phyloP scores from a whole-genome alignment of 2,888 invertebrate genomes.

The Sericinus montela region DNA sequence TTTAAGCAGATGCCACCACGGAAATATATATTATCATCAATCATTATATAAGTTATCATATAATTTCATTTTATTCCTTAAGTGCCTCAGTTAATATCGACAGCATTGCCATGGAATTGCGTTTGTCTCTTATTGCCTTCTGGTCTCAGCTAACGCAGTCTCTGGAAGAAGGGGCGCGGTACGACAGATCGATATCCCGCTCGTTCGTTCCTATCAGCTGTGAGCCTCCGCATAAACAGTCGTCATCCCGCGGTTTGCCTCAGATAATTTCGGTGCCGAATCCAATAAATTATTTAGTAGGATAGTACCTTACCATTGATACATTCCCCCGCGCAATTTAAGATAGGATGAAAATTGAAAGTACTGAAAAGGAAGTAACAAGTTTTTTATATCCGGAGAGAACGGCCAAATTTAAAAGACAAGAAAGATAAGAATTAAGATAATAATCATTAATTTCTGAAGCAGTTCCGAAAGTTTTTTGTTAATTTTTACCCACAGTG shows the following conservation, averaged over 20 bases:
- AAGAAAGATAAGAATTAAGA: too few species aligned
- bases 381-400: too few species aligned
- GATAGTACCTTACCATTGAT: too few species aligned
- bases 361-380: too few species aligned
- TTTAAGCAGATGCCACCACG: too few species aligned
- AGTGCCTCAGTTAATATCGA: background rate
- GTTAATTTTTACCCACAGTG: background rate
- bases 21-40: too few species aligned
- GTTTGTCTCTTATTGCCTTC: conserved; percentile 3
- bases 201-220: conserved; percentile 32
- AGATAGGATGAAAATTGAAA: too few species aligned
- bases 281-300: too few species aligned
- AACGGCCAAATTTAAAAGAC: too few species aligned
- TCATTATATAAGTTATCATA: too few species aligned
- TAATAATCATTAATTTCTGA: background rate
- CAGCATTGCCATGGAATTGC: background rate
- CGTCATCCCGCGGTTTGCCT: background rate
- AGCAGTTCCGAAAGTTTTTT: background rate
- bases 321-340: too few species aligned
- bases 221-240: conserved; percentile 17
- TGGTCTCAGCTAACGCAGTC: conserved; percentile 15
- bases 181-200: conserved; percentile 30
- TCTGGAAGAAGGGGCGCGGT: conserved; percentile 19
- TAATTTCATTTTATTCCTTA: background rate
- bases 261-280: background rate